Conservation (phyloP, 1,140 invertebrate species). For the Drosophila mauritiana region DNA sequence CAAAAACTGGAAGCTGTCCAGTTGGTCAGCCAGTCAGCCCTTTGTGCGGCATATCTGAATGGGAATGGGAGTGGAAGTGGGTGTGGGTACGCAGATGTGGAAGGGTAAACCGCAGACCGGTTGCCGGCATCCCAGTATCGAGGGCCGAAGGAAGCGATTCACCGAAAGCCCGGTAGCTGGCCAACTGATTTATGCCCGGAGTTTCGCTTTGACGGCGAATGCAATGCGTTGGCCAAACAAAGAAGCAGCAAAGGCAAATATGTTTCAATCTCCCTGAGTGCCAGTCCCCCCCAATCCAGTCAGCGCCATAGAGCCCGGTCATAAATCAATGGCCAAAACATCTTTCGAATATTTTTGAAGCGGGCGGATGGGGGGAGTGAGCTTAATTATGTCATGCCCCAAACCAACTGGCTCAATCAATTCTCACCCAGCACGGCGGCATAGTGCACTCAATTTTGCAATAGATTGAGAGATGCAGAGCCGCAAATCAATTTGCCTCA, state of each 20-base stretch:
- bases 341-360: not conserved
- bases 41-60: constrained; percentile 32
- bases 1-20: constrained; percentile 21
- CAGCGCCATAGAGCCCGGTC: not conserved
- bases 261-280: constrained; percentile 35
- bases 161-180: constrained; percentile 65
- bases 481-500: constrained; percentile 66
- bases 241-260: constrained; percentile 42
- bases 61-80: not conserved
- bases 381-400: constrained; percentile 66
- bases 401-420: constrained; percentile 43
- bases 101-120: constrained; percentile 4
- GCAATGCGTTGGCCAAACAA: constrained; percentile 40
- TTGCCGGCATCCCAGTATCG: constrained; percentile 14
- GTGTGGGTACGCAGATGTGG: not conserved
- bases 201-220: constrained; percentile 31
- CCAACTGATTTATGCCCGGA: constrained; percentile 62
- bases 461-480: constrained; percentile 61
- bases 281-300: not conserved
- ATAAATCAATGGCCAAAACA: constrained; percentile 37
- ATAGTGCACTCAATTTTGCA: constrained; percentile 28
- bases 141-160: constrained; percentile 15
- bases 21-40: constrained; percentile 10
- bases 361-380: not conserved
- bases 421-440: constrained; percentile 47